These are phyloP conservation scores for Amazona ochrocephala DNA, from an alignment of 2,797 vertebrate species.

Conservation along the genomic window DNA sequence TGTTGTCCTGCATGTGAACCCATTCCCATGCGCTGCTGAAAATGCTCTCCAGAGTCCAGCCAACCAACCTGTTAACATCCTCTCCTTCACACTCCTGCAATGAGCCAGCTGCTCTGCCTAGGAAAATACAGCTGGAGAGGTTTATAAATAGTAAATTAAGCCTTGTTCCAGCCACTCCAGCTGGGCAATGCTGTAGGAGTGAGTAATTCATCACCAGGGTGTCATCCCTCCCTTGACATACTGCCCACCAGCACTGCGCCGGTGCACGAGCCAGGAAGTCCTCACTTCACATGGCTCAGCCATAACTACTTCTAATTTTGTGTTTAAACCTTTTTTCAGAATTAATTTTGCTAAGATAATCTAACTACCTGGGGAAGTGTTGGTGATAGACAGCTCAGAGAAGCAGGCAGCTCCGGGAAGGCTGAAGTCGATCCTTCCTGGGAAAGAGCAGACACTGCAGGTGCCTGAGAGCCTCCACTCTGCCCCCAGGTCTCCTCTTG, in stretches of 20 bases:
- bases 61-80: conserved; percentile 74
- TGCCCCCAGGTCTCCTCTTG: not conserved
- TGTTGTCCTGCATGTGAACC: conserved; percentile 50
- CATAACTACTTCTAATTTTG: not conserved
- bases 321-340: not conserved
- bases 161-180: conserved; percentile 61
- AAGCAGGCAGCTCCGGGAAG: not conserved
- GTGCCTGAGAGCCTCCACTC: not conserved
- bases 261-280: not conserved
- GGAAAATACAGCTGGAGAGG: conserved; percentile 74
- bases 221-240: conserved; percentile 23
- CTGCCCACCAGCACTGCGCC: conserved; percentile 24
- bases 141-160: conserved; percentile 76
- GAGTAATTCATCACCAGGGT: conserved; percentile 54
- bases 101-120: conserved; percentile 66
- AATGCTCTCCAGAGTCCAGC: not conserved
- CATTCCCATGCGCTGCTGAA: not conserved
- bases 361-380: not conserved
- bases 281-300: rapidly evolving
- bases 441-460: not conserved
- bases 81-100: conserved; percentile 70
- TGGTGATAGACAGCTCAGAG: not conserved
- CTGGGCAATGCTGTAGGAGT: conserved; percentile 41
- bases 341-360: not conserved
- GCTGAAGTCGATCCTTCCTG: rapidly evolving